Base-by-base conservation (phyloP, 2,113 vertebrate genomes). In the Numenius arquata region DNA sequence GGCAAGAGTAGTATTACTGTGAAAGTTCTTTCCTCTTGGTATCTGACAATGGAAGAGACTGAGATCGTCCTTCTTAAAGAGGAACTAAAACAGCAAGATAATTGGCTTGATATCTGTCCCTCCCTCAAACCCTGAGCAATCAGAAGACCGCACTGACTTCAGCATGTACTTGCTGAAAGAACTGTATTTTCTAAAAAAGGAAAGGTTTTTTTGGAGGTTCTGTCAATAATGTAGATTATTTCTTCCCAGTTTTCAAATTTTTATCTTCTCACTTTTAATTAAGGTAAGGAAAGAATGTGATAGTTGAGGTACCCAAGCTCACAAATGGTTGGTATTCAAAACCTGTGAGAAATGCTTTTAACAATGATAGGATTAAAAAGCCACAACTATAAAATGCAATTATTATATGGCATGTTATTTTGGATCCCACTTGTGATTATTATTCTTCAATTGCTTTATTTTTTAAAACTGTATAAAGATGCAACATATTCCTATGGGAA, bases 241-340 rank as follows among this genome's bases (percentile, higher is more conserved):
- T 80, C 59, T 93, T 93, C 26, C 34, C 66, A 36, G 62, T 55
- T 94, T 96, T 93, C 71, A 85, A 95, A 91, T 80, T 50, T 83
- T 92, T 89, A 59, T 77, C n/a, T 50, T 94, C 66, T 74, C 56
- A 68, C 15, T 79, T 94, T 89, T 89, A 96, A 94, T 92, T 93
- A 91, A 89, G 10, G 55, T 83, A 70, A 94, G 17, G 73, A 96
- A 93, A 93, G 25, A 82, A 71, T 45, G 26, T 75, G 41, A 67
- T 55, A 84, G 27, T 15, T 94, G 88, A 87, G 70, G 73, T 78
- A 87, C 15, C 14, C 12, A 53, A 94, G 76, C 40, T 82, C 88
- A 83, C 62, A 89, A 95, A 87, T 38, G 2, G 50, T 67, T 97
- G 63, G 36, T 75, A 70, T 74, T 38, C 16, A 78, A 92, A 90